These are phyloP conservation scores for Spicauda simplicius DNA, from an alignment of 2,888 invertebrate species.

Conservation along the genomic window DNA sequence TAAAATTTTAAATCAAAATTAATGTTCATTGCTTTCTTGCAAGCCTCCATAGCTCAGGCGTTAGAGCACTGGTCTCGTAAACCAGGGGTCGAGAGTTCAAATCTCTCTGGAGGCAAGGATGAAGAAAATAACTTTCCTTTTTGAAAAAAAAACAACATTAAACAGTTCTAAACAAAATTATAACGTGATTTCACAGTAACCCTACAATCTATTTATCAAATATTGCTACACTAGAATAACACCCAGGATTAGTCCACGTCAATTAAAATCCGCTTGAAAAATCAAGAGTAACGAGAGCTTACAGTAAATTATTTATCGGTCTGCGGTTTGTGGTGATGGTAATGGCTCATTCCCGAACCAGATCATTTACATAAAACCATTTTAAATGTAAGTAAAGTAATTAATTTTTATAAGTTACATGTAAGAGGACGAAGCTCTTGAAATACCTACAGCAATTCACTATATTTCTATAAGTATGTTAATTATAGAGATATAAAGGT, in stretches of 20 bases:
- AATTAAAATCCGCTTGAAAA: constrained; percentile 52
- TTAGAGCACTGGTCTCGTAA: constrained; percentile 86
- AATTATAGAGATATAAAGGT: too few relatives aligned
- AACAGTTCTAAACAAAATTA: too few relatives aligned
- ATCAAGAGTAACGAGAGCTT: constrained; percentile 56
- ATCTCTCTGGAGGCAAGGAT: constrained; percentile 64
- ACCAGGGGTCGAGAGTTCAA: constrained; percentile 88
- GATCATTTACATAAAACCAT: not conserved
- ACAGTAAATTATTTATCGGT: constrained; percentile 66
- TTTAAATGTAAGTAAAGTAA: not conserved
- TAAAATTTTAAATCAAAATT: not conserved
- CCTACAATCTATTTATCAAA: not conserved
- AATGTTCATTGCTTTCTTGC: not conserved
- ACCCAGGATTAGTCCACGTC: constrained; percentile 42
- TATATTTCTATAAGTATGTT: too few relatives aligned
- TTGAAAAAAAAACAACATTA: too few relatives aligned
- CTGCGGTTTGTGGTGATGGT: constrained; percentile 59
- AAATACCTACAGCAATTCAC: too few relatives aligned
- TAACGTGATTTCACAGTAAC: too few relatives aligned
- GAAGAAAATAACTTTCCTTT: too few relatives aligned
- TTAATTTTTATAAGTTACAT: not conserved
- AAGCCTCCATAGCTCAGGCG: constrained; percentile 85
- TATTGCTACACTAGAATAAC: constrained; percentile 17
- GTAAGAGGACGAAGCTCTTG: not conserved
- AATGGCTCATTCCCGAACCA: constrained; percentile 65